A percentile compares a stretch with the other conserved stretches of the same genome.
phyloP scores from a whole-genome alignment of 2,888 invertebrate genomes.

The Campoplex capitator region DNA sequence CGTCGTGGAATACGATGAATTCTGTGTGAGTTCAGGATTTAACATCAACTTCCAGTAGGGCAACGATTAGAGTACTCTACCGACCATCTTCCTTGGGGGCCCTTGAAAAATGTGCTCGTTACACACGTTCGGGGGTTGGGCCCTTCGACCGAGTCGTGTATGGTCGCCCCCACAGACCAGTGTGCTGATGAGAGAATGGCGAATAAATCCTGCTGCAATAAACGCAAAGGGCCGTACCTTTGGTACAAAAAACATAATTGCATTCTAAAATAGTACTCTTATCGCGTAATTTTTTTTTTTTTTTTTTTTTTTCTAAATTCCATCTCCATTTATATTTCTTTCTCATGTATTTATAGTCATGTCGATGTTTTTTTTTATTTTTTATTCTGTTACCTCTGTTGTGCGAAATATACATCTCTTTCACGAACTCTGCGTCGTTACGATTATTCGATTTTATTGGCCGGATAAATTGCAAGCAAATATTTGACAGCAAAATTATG shows the following conservation, averaged over 20 bases:
- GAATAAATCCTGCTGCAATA: slow-evolving; percentile 63
- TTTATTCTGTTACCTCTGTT: neutral
- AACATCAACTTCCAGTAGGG: slow-evolving; percentile 73
- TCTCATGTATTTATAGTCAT: slow-evolving; percentile 18
- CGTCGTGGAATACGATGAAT: slow-evolving; percentile 60
- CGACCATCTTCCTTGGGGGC: slow-evolving; percentile 62
- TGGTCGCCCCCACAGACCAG: slow-evolving; percentile 56
- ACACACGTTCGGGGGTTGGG: slow-evolving; percentile 53
- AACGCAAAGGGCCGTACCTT: slow-evolving; percentile 70
- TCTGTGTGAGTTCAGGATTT: slow-evolving; percentile 64
- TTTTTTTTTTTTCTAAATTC: slow-evolving; percentile 20
- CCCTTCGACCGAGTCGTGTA: slow-evolving; percentile 66
- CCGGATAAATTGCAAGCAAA: neutral
- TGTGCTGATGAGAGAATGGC: slow-evolving; percentile 61
- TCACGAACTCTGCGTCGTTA: slow-evolving; percentile 24
- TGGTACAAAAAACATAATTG: slow-evolving; percentile 70
- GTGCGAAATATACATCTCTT: slow-evolving; percentile 9
- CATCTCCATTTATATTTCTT: neutral
- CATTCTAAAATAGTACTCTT: slow-evolving; percentile 67
- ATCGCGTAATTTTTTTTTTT: slow-evolving; percentile 34
- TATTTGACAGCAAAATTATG: neutral
- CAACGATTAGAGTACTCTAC: slow-evolving; percentile 68
- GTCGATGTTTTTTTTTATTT: neutral
- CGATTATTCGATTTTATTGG: slow-evolving; percentile 50
- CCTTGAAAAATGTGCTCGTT: slow-evolving; percentile 66